A percentile compares a stretch with the other conserved stretches of the same genome.
phyloP scores from a whole-genome alignment of 2,113 vertebrate genomes.

The Crotalus helleri region DNA sequence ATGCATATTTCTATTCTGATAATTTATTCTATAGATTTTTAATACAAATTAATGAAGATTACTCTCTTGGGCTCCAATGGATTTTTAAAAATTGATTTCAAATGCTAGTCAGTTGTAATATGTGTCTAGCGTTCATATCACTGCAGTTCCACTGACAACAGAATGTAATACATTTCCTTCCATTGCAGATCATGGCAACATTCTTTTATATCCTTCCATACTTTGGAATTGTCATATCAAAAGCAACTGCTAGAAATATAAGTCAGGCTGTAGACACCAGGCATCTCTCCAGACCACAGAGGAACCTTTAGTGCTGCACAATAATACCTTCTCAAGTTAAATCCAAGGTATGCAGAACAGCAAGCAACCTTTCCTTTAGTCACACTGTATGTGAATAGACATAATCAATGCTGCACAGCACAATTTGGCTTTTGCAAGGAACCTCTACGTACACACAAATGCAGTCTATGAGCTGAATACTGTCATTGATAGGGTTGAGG shows the following conservation, averaged over 20 bases:
- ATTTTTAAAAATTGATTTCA: not conserved
- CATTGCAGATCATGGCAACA: not conserved
- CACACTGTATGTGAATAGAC: not conserved
- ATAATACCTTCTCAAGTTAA: not conserved
- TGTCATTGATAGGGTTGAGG: not conserved
- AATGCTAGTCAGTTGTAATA: not conserved
- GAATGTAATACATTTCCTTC: not conserved
- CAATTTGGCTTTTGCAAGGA: not conserved
- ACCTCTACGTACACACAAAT: not conserved
- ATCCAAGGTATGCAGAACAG: not conserved
- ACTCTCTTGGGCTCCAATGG: not conserved
- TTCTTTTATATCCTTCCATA: not conserved
- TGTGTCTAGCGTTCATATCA: not conserved
- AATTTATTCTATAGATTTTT: not conserved
- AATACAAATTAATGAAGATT: not conserved
- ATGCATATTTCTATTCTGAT: not conserved
- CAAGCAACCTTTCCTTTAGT: not conserved
- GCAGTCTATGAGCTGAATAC: not conserved
- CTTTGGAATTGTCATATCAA: not conserved
- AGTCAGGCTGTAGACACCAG: not conserved
- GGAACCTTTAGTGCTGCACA: not conserved
- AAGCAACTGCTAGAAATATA: not conserved
- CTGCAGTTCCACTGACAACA: not conserved
- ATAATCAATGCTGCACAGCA: not conserved
- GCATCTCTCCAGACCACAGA: not conserved